Evolutionary conservation across 2,113 vertebrate genomes (phyloP), one percentile per base, ranked within the genome.

Genomic region (Elachura formosa): DNA sequence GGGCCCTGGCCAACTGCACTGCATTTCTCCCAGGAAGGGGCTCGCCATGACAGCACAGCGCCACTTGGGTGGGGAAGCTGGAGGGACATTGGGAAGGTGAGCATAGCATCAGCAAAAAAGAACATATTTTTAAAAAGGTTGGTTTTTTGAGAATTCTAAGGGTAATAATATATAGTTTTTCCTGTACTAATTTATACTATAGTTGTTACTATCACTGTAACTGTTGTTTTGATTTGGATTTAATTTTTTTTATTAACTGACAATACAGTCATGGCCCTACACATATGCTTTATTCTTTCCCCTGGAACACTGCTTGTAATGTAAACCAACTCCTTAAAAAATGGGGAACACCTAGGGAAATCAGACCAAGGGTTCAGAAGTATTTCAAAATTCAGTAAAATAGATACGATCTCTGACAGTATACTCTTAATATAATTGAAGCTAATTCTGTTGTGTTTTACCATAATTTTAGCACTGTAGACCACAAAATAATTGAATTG

Each of bases 1-100:
- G 5, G 6, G 36, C 5, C 10, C 9, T 21, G 18, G 25, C 3
- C 20, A 41, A 18, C 10, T 73, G 1, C 29, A 10, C 14, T 36
- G 28, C 14, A 9, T 38, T 84, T 59, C 17, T 68, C 5, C 33
- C 26, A 43, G 52, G 40, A 45, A 41, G 4, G 12, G 8, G 10
- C 20, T 40, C 0, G 0, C 15, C 20, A 11, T 46, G 34, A 71
- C 5, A 34, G 4, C 13, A 34, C 31, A 48, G 13, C 15, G 51
- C 5, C 12, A 5, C 40, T 24, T 13, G 14, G 5, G 29, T 69
- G 41, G 25, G 16, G 29, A 7, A 64, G 51, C 43, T 36, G 34
- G 2, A 68, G 18, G 9, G 34, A 31, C 6, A 14, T 5, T 12
- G 33, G 6, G 6, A 68, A 8, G 8, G 11, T 49, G 7, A 80